Base-by-base conservation (phyloP, 2,888 invertebrate species). In the Cremastobaeus sp. region DNA sequence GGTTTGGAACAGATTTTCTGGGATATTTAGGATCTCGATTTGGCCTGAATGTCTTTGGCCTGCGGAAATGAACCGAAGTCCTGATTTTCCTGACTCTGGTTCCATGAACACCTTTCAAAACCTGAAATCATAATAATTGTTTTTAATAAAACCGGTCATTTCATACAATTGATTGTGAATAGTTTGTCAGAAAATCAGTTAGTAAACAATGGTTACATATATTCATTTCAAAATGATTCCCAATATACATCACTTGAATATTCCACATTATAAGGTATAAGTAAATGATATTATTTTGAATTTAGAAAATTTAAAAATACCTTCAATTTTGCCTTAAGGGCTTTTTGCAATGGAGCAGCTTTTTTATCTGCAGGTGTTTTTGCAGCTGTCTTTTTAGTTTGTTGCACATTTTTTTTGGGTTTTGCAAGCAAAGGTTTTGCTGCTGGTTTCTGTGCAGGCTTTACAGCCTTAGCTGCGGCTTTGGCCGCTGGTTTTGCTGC, bases 1-100 rank as follows among this genome's bases (percentile, higher is more conserved):
- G 93, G 85, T 92, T 94, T 5, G 98, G 97, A 55, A 97, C 95
- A 68, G 97, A 96, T 89, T 96, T 97, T 87, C 97, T 93, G 1
- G 97, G 96, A 88, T 97, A 99, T 89, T 96, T 98, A 0, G 99
- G 99, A 75, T 94, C 92, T 83, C 98, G 92, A 8, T 95, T 94
- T 71, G 97, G 93, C 84, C 93, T 93, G 89, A 98, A 93, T 39
- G 99, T 99, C 85, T 94, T 96, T 9, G 99, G 99, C 76, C 97
- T 91, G 84, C 94, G 94, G 92, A 99, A 99, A 86, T 96, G 96
- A 78, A 98, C 98, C 3, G 95, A 94, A 37, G 96, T 98, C 86
- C 99, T 94, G 82, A 99, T 93, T 89, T 98, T 96, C 78, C 96
- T 92, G 8, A 92, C 91, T 62, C 96, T 91, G 65, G 95, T 96